These are phyloP conservation scores for Alca torda DNA, from an alignment of 2,797 vertebrate genomes.

Conservation along the genomic window DNA sequence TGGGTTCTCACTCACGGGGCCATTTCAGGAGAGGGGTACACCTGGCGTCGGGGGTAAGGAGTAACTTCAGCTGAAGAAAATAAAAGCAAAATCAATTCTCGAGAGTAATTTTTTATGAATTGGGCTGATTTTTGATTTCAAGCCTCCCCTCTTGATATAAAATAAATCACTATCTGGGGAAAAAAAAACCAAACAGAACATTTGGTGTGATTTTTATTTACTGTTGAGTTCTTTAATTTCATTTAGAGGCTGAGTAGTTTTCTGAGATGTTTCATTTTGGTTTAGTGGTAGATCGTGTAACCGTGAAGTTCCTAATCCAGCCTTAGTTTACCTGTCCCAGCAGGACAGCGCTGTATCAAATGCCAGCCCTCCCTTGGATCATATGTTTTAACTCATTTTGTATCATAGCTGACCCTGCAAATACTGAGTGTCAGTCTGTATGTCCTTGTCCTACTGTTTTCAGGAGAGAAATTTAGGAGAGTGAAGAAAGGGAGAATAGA, in stretches of 20 bases:
- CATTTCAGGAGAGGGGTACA: background rate
- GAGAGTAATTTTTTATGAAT: background rate
- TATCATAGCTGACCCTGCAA: background rate
- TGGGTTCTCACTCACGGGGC: background rate
- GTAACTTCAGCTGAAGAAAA: background rate
- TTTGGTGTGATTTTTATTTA: background rate
- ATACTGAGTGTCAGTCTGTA: background rate
- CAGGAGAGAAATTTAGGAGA: background rate
- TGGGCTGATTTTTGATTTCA: background rate
- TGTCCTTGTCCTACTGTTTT: background rate
- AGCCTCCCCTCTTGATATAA: background rate
- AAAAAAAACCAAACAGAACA: background rate
- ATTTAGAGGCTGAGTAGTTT: background rate
- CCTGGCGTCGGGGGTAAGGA: background rate
- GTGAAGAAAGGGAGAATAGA: slow-evolving; percentile 24
- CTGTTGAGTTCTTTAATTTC: background rate
- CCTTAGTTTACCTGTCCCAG: background rate
- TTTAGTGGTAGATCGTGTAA: background rate
- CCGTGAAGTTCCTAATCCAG: background rate
- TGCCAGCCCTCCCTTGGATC: background rate
- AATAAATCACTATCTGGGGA: background rate
- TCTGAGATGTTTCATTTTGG: background rate
- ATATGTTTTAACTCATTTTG: background rate
- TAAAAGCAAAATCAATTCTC: background rate
- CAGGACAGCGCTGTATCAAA: background rate